Evolutionary conservation across 2,797 vertebrate species (phyloP).

Genomic region (Notamacropus eugenii): DNA sequence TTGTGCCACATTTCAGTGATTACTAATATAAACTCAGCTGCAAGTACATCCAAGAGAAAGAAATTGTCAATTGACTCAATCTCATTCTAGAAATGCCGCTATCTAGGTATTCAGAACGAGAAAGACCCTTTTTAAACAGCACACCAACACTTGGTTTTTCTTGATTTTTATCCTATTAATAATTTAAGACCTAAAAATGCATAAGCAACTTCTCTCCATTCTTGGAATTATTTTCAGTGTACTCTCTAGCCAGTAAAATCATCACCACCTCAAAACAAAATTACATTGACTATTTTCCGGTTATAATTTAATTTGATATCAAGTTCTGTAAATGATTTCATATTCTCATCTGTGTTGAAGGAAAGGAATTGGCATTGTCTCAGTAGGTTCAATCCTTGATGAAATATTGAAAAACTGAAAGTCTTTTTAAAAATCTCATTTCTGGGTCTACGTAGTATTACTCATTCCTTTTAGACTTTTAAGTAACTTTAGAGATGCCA

Average conservation of each 20-base stretch:
- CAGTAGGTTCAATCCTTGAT: constrained; percentile 46
- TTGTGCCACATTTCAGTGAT: constrained; percentile 48
- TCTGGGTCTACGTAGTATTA: constrained; percentile 26
- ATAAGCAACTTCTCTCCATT: constrained; percentile 48
- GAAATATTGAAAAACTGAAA: constrained; percentile 23
- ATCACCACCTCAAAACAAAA: constrained; percentile 58
- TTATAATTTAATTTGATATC: constrained; percentile 68
- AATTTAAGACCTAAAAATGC: constrained; percentile 52
- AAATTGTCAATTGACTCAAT: constrained; percentile 67
- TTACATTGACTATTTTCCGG: constrained; percentile 47
- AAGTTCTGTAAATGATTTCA: constrained; percentile 49
- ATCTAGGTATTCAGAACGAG: neutral
- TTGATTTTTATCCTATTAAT: constrained; percentile 46
- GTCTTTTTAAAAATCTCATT: constrained; percentile 14
- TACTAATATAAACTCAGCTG: constrained; percentile 44
- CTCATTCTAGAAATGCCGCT: constrained; percentile 47
- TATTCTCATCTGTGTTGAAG: constrained; percentile 53
- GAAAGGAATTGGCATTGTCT: constrained; percentile 54
- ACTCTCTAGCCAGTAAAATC: constrained; percentile 57
- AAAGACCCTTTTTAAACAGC: neutral
- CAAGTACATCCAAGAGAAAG: constrained; percentile 37
- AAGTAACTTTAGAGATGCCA: constrained; percentile 18
- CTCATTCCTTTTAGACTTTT: neutral
- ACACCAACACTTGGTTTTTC: constrained; percentile 12
- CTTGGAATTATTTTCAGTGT: constrained; percentile 61